These are phyloP conservation scores for Glyphotaelius pellucidus DNA, from an alignment of 2,888 invertebrate species.

Conservation along the genomic window DNA sequence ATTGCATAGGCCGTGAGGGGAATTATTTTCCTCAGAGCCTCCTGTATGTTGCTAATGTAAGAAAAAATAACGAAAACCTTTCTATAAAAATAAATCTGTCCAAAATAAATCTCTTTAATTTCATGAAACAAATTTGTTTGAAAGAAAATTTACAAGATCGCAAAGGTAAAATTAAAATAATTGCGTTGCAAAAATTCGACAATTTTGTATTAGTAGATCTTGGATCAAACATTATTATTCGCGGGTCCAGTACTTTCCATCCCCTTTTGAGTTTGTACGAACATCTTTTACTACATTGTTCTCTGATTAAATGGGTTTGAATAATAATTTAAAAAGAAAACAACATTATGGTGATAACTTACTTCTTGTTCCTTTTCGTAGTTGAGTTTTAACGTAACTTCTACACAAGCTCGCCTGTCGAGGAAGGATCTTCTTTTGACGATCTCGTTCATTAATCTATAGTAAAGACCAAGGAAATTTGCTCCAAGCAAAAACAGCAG, in stretches of 20 bases:
- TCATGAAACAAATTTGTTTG: no score
- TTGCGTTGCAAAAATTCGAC: no score
- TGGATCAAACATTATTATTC: not conserved
- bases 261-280: not conserved
- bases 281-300: not conserved
- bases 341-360: constrained; percentile 60
- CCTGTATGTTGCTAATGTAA: no score
- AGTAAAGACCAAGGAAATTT: constrained; percentile 91
- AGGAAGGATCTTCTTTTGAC: constrained; percentile 91
- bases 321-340: not conserved
- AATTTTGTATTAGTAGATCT: no score
- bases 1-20: no score
- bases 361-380: constrained; percentile 93
- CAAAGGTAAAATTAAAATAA: no score
- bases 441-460: constrained; percentile 92
- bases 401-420: constrained; percentile 90
- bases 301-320: not conserved
- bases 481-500: constrained; percentile 84
- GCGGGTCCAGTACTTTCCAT: not conserved
- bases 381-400: constrained; percentile 88
- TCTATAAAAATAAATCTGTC: no score
- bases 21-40: no score
- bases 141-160: no score
- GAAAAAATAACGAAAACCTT: no score
- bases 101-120: no score